A percentile compares a stretch with the other conserved stretches of the same genome.
Evolutionary conservation across 2,797 vertebrate genomes (phyloP).

Genomic region (Neosilurus hyrtlii): DNA sequence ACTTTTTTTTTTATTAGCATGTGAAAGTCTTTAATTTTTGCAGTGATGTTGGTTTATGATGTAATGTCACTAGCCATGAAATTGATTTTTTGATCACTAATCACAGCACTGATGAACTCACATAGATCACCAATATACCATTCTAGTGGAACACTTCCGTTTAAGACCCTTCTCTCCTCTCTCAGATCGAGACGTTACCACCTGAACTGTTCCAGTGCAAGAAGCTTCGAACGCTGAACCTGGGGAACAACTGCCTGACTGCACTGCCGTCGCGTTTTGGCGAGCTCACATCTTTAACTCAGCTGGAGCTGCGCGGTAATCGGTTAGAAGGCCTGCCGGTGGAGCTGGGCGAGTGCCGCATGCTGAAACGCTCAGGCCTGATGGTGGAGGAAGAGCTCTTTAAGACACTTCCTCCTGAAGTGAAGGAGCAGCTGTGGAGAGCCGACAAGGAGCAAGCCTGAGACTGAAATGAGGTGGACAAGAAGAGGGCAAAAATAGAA

Average conservation of each 20-base stretch:
- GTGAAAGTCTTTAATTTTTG: neutral
- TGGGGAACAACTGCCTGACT: slow-evolving; percentile 94
- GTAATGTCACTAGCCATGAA: neutral
- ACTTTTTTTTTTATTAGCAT: no score
- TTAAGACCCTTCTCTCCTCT: neutral
- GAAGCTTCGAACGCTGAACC: slow-evolving; percentile 90
- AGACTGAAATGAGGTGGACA: neutral
- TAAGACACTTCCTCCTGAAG: slow-evolving; percentile 88
- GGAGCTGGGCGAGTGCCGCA: slow-evolving; percentile 91
- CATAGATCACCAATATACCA: neutral
- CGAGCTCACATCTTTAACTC: slow-evolving; percentile 87
- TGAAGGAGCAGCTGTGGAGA: slow-evolving; percentile 94
- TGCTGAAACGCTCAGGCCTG: slow-evolving; percentile 88
- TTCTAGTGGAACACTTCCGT: neutral
- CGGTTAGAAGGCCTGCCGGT: slow-evolving; percentile 94
- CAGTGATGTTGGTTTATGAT: neutral
- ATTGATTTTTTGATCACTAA: neutral
- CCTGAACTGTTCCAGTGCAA: slow-evolving; percentile 96
- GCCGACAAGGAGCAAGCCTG: slow-evolving; percentile 88
- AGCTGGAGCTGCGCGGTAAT: slow-evolving; percentile 95
- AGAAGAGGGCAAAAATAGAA: neutral
- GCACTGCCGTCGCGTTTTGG: slow-evolving; percentile 89
- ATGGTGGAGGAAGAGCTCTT: slow-evolving; percentile 98
- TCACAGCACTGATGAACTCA: neutral
- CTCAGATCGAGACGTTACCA: slow-evolving; percentile 90